Conservation (phyloP, 2,797 vertebrate genomes). For the Peromyscus nudipes region DNA sequence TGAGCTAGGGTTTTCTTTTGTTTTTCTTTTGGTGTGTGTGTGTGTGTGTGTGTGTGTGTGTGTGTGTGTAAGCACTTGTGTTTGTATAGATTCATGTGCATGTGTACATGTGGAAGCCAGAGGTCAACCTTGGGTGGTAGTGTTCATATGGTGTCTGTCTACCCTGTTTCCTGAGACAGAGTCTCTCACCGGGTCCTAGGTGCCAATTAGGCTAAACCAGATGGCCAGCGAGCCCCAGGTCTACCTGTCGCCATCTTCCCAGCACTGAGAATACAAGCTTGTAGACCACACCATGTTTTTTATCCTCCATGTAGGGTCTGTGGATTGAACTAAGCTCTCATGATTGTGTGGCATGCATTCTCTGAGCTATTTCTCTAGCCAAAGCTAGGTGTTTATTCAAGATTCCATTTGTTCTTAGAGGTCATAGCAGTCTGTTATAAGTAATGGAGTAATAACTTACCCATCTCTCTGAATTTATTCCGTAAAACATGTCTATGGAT, state of each 20-base stretch:
- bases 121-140: neutral
- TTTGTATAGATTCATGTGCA: neutral
- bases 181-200: neutral
- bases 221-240: neutral
- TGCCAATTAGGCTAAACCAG: neutral
- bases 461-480: constrained; percentile 41
- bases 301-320: neutral
- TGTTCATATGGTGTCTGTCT: neutral
- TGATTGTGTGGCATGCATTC: neutral
- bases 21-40: neutral
- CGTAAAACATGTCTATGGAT: neutral
- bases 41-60: neutral
- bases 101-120: neutral
- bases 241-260: neutral
- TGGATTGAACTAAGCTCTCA: neutral
- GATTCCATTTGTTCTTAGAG: constrained; percentile 51
- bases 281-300: no score
- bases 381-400: constrained; percentile 22
- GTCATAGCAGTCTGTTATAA: neutral
- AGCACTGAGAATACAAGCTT: neutral
- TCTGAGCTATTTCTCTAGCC: neutral
- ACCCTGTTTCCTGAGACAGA: neutral
- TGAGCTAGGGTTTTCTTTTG: neutral
- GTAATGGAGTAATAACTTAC: neutral
- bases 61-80: neutral